A percentile compares a stretch with the other conserved stretches of the same genome.
phyloP scores from a whole-genome alignment of 1,140 invertebrate species.

The Listronotus bonariensis region DNA sequence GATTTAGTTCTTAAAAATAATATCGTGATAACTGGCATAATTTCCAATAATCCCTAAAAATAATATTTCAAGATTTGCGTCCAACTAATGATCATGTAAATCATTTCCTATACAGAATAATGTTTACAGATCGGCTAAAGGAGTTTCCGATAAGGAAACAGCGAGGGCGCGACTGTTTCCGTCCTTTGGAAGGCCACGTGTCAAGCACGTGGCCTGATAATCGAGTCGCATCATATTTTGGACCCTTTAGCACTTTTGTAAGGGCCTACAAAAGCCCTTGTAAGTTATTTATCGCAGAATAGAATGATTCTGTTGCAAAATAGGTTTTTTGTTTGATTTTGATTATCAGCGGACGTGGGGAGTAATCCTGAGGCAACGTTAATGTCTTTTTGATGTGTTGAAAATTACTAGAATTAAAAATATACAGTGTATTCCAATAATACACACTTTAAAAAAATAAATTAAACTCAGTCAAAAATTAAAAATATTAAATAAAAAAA shows the following conservation, averaged over 20 bases:
- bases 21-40: no score
- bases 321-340: conserved; percentile 18
- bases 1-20: no score
- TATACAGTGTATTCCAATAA: no score
- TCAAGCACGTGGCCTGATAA: not conserved
- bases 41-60: not conserved
- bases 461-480: no score
- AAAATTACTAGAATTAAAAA: no score
- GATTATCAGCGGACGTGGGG: not conserved
- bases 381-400: no score
- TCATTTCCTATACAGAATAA: conserved; percentile 26
- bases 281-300: conserved; percentile 7
- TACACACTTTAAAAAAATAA: no score
- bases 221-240: conserved; percentile 2
- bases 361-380: no score
- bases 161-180: conserved; percentile 17
- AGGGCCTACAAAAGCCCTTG: not conserved
- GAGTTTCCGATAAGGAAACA: conserved; percentile 30
- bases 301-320: conserved; percentile 10
- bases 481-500: no score
- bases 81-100: conserved; percentile 32
- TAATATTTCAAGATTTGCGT: conserved; percentile 30
- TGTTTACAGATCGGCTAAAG: conserved; percentile 33
- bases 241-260: conserved; percentile 1
- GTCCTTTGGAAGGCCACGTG: not conserved